These are phyloP conservation scores for Bagarius yarrelli DNA, from an alignment of 2,113 vertebrate genomes.

Conservation along the genomic window DNA sequence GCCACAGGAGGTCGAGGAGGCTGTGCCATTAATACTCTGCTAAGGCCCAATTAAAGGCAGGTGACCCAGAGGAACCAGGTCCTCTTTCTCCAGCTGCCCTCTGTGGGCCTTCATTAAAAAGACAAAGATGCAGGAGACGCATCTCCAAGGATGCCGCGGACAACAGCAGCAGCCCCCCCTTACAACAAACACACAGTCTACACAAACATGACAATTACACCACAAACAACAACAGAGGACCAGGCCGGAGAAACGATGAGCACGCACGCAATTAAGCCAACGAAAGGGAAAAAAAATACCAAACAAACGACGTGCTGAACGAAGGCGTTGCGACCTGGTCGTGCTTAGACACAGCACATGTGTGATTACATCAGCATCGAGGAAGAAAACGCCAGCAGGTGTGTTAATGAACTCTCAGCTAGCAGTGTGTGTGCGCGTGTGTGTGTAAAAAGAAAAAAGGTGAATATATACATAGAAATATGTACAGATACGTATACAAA, in stretches of 20 bases:
- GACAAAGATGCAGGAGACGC: slow-evolving; percentile 56
- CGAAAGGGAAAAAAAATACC: not conserved
- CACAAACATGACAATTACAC: slow-evolving; percentile 52
- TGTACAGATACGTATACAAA: not conserved
- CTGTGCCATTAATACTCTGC: slow-evolving; percentile 61
- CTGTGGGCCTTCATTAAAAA: slow-evolving; percentile 68
- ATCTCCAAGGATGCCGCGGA: slow-evolving; percentile 67
- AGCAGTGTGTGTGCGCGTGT: not conserved
- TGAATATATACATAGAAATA: not conserved
- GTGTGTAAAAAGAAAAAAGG: not conserved
- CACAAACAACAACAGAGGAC: slow-evolving; percentile 35
- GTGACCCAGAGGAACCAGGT: slow-evolving; percentile 61
- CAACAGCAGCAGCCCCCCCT: slow-evolving; percentile 51
- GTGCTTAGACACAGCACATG: slow-evolving; percentile 22
- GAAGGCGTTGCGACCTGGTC: slow-evolving; percentile 21
- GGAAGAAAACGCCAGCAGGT: slow-evolving; percentile 24
- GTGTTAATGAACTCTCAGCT: slow-evolving; percentile 8
- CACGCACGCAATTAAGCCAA: slow-evolving; percentile 37
- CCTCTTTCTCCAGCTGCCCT: slow-evolving; percentile 34
- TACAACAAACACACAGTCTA: slow-evolving; percentile 28
- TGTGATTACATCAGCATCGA: slow-evolving; percentile 31
- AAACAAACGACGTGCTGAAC: slow-evolving; percentile 8
- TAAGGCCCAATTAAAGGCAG: slow-evolving; percentile 68
- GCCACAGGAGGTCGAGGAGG: slow-evolving; percentile 66
- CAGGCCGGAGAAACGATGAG: slow-evolving; percentile 28